Base-by-base conservation (phyloP, 2,113 vertebrate genomes). In the Chinchilla lanigera region DNA sequence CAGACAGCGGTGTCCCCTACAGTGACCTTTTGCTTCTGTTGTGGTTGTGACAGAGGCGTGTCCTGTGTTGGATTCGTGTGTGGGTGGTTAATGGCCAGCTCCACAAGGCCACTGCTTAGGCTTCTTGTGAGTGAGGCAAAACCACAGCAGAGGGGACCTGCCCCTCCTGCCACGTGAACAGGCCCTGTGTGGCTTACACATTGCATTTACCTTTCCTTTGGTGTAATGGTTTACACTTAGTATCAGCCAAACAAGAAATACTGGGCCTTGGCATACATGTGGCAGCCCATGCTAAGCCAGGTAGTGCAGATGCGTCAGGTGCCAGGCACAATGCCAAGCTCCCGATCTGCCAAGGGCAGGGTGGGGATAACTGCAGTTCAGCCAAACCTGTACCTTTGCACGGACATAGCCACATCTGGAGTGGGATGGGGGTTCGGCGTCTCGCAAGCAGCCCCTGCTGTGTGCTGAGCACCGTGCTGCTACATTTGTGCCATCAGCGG, bases 241-340 rank as follows among this genome's bases (percentile, higher is more conserved):
- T 56, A 56, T 96, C 44, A 96, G 58, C 77, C 41, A 75, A 69
- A 92, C 19, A 26, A 90, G 86, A 87, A 94, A 65, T 90, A 61
- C 65, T 26, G 50, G 82, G 50, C 60, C 11, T 78, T 71, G 87
- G 75, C 10, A 35, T 33, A 22, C 69, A 38, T 11, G 6, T 78
- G 67, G 81, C 44, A 81, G 80, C 50, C 65, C 73, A 33, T 61
- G 71, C 85, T 73, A 35, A 60, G 24, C 67, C 52, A 33, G 35
- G 47, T 11, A 38, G 24, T 56, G 47, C 73, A 93, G 85, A 50
- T 52, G 52, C 63, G 17, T 84, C 90, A 60, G 84, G 69, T 65
- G 12, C 35, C 22, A 41, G 93, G n/a, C 90, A 61, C 13, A 35
- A 19, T 56, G 60, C 88, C 88, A 92, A 65, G 67, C 80, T 93